A percentile compares a stretch with the other conserved stretches of the same genome.
phyloP scores from a whole-genome alignment of 2,888 invertebrate genomes.

The Limenitis camilla region DNA sequence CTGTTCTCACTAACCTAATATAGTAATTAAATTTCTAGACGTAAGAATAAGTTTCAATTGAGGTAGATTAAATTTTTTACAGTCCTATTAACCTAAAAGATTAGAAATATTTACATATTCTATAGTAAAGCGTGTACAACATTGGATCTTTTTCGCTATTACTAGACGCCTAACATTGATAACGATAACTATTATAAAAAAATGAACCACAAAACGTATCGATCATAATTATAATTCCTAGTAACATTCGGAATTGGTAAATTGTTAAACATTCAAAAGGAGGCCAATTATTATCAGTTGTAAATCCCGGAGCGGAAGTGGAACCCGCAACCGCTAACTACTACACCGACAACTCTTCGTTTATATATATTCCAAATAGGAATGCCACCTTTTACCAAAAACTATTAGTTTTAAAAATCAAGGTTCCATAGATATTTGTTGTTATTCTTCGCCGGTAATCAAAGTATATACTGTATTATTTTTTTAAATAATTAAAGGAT shows the following conservation, averaged over 20 bases:
- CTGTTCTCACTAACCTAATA: slow-evolving; percentile 66
- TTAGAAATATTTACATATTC: slow-evolving; percentile 69
- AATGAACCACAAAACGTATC: slow-evolving; percentile 5
- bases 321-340: not conserved
- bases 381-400: too few relatives aligned
- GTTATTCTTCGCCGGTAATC: too few relatives aligned
- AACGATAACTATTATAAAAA: slow-evolving; percentile 9
- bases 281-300: slow-evolving; percentile 1
- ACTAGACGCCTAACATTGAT: slow-evolving; percentile 32
- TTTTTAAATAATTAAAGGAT: too few relatives aligned
- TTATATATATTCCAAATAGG: too few relatives aligned
- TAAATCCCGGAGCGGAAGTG: not conserved
- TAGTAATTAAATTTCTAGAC: slow-evolving; percentile 63
- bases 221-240: slow-evolving; percentile 4
- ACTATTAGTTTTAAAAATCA: too few relatives aligned
- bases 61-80: slow-evolving; percentile 74
- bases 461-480: too few relatives aligned
- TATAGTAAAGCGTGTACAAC: slow-evolving; percentile 59
- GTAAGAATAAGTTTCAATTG: slow-evolving; percentile 69
- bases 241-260: not conserved
- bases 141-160: slow-evolving; percentile 48
- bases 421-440: too few relatives aligned
- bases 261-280: not conserved
- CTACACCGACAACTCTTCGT: not conserved
- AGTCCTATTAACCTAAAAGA: slow-evolving; percentile 72